These are phyloP conservation scores for Trachythela sp. DNA, from an alignment of 64 coral and sea anemone genomes.

Conservation along the genomic window DNA sequence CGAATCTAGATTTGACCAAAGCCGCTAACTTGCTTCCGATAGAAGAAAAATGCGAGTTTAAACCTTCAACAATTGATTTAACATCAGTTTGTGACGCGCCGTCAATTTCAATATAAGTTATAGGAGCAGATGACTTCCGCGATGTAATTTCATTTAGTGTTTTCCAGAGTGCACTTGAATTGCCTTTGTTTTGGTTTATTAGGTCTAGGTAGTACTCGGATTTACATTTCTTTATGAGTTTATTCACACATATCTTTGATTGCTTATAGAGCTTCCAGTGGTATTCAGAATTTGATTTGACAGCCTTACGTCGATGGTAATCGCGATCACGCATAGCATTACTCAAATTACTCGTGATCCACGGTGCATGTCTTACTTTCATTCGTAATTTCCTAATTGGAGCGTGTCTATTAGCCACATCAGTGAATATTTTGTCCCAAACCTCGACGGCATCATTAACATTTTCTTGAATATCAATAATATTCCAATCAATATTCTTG, in stretches of 20 bases:
- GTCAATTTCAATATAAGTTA: conserved; percentile 14
- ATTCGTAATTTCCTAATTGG: background rate
- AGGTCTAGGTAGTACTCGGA: background rate
- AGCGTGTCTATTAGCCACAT: background rate
- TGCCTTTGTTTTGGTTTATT: background rate
- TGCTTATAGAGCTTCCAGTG: background rate
- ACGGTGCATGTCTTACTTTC: background rate
- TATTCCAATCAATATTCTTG: conserved; percentile 16
- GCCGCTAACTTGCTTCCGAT: background rate
- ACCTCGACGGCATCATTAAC: background rate
- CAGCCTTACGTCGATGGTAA: background rate
- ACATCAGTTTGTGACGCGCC: background rate
- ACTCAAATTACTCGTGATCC: background rate
- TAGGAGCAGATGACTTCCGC: conserved; percentile 23
- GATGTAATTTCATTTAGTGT: conserved; percentile 38
- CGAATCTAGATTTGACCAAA: background rate
- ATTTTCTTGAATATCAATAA: conserved; percentile 2
- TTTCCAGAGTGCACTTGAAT: conserved; percentile 11
- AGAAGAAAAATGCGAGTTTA: background rate
- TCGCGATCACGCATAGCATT: background rate
- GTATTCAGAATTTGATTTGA: background rate
- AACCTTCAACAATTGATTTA: background rate
- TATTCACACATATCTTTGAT: background rate
- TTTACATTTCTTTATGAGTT: background rate
- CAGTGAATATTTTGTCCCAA: background rate